These are phyloP conservation scores for Trematocara stigmaticum DNA, from an alignment of 2,113 vertebrate genomes.

Conservation along the genomic window DNA sequence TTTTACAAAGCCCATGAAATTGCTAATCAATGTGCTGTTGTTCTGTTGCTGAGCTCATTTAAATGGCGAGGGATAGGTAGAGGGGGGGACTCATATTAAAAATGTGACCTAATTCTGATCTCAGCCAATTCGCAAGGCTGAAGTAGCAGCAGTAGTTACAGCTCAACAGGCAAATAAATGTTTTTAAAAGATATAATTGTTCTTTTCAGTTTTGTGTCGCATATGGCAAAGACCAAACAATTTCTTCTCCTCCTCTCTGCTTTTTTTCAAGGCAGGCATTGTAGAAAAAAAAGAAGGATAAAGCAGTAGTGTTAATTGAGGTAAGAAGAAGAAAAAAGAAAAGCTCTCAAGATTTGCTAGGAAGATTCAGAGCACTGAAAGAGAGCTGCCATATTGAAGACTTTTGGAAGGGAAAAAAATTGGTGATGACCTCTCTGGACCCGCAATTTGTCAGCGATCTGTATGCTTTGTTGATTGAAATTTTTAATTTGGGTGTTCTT, in stretches of 20 bases:
- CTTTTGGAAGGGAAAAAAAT: conserved; percentile 41
- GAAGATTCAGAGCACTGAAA: conserved; percentile 74
- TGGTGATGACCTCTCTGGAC: conserved; percentile 63
- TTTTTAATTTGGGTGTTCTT: conserved; percentile 94
- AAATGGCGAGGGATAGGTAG: background rate
- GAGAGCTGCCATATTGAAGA: conserved; percentile 73
- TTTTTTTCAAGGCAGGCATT: conserved; percentile 27
- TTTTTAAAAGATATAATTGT: conserved; percentile 80
- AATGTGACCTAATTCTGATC: background rate
- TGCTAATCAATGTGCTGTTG: background rate
- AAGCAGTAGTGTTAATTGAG: conserved; percentile 72
- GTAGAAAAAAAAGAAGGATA: background rate
- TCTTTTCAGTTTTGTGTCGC: conserved; percentile 72
- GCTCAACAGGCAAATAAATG: conserved; percentile 78
- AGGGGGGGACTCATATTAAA: background rate
- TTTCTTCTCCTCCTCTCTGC: conserved; percentile 8
- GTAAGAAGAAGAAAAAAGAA: conserved; percentile 29
- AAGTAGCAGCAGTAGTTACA: conserved; percentile 68
- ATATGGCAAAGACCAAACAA: conserved; percentile 59
- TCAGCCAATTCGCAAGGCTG: conserved; percentile 74
- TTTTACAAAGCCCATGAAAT: background rate
- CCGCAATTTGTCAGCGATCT: conserved; percentile 87
- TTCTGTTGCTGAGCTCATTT: background rate
- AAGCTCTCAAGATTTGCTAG: conserved; percentile 36
- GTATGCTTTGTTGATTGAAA: conserved; percentile 86